Conservation (phyloP, 2,113 vertebrate species). For the Misgurnus mizolepis region DNA sequence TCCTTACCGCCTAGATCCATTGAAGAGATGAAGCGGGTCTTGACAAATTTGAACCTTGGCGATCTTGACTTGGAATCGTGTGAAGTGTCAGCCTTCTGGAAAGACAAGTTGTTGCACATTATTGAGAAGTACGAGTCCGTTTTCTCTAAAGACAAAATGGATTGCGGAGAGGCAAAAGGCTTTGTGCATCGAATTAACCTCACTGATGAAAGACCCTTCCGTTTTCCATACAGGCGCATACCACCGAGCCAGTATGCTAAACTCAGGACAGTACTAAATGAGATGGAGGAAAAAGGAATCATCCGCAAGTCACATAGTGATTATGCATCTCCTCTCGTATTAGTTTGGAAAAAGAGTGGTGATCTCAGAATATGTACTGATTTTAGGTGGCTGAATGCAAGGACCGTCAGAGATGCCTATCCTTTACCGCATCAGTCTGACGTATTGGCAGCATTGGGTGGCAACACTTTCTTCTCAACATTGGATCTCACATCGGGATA, state of each 20-base stretch:
- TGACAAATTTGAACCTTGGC: neutral
- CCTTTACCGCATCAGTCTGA: conserved; percentile 27
- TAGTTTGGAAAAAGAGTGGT: conserved; percentile 23
- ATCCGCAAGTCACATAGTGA: conserved; percentile 14
- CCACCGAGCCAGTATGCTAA: conserved; percentile 34
- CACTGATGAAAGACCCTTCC: conserved; percentile 24
- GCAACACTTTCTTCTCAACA: neutral
- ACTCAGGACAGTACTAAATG: conserved; percentile 1
- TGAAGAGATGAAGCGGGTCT: neutral
- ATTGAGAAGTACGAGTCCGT: conserved; percentile 37
- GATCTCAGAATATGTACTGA: conserved; percentile 10
- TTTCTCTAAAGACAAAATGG: conserved; percentile 38
- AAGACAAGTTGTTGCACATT: conserved; percentile 24
- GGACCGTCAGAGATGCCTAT: conserved; percentile 12
- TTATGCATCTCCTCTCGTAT: neutral
- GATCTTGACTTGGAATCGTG: conserved; percentile 33
- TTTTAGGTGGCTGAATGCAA: conserved; percentile 2
- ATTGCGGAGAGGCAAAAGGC: conserved; percentile 27
- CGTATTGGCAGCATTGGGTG: neutral
- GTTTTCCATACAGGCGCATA: conserved; percentile 35
- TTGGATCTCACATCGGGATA: conserved; percentile 7
- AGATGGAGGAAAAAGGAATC: conserved; percentile 24
- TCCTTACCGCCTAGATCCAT: neutral
- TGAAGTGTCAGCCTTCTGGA: conserved; percentile 39
- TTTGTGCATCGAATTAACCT: conserved; percentile 27